A percentile compares a stretch with the other conserved stretches of the same genome.
Evolutionary conservation across 2,888 invertebrate species (phyloP).

Genomic region (Chymomyza fuscimana): DNA sequence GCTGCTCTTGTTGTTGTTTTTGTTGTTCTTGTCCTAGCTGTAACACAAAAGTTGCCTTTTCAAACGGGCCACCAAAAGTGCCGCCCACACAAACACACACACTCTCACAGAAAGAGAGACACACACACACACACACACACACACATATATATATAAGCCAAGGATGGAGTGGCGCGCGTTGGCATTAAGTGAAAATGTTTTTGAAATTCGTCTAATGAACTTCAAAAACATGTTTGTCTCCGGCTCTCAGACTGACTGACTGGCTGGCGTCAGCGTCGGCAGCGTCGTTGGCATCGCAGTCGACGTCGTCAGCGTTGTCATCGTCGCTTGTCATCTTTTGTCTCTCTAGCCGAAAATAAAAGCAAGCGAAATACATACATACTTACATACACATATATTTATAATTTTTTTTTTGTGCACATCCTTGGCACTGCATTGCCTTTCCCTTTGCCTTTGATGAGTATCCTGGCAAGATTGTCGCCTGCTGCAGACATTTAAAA

Average conservation of each 20-base stretch:
- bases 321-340: conserved; percentile 77
- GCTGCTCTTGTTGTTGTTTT: conserved; percentile 24
- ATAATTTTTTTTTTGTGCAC: conserved; percentile 19
- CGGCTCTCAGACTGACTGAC: conserved; percentile 24
- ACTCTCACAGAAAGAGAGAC: too few species aligned
- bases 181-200: conserved; percentile 72
- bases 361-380: background rate
- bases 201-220: conserved; percentile 77
- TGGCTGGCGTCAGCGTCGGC: conserved; percentile 19
- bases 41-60: conserved; percentile 61
- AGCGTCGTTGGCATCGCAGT: too few species aligned
- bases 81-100: conserved; percentile 22
- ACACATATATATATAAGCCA: background rate
- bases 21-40: conserved; percentile 35
- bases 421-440: conserved; percentile 66
- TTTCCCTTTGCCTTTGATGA: conserved; percentile 10
- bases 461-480: background rate
- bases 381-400: background rate
- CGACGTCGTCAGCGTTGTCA: conserved; percentile 31
- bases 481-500: conserved; percentile 72
- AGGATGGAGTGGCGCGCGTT: conserved; percentile 35
- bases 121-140: background rate
- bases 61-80: conserved; percentile 59
- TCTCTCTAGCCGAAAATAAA: conserved; percentile 54
- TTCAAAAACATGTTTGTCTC: conserved; percentile 77